These are phyloP conservation scores for Drosophila subsilvestris DNA, from an alignment of 2,888 invertebrate species.

Conservation along the genomic window DNA sequence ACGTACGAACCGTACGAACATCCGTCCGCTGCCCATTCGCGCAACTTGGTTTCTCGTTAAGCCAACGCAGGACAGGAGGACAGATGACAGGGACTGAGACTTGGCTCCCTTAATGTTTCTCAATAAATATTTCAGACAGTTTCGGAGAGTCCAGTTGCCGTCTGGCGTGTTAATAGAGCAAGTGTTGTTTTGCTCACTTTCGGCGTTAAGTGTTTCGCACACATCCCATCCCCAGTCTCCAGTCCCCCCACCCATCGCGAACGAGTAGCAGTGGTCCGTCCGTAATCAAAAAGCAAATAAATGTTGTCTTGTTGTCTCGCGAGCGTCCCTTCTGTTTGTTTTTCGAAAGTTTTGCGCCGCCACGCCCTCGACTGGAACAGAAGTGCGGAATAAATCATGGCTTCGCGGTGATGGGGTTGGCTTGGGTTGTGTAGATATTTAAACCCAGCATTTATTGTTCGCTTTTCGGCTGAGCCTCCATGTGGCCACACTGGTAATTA, in stretches of 20 bases:
- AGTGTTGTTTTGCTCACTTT: conserved; percentile 83
- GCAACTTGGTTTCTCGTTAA: conserved; percentile 68
- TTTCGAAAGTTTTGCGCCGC: conserved; percentile 38
- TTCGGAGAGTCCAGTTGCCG: conserved; percentile 17
- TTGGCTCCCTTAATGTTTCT: conserved; percentile 67
- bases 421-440: conserved; percentile 55
- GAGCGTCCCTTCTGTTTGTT: conserved; percentile 63
- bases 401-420: conserved; percentile 43
- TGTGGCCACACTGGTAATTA: conserved; percentile 64
- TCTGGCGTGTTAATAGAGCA: conserved; percentile 74
- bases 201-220: conserved; percentile 83
- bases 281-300: conserved; percentile 75
- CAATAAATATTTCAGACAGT: conserved; percentile 70
- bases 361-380: conserved; percentile 34
- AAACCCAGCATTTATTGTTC: background rate
- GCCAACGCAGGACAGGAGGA: conserved; percentile 26
- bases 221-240: conserved; percentile 15
- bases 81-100: background rate
- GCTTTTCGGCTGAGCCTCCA: conserved; percentile 3
- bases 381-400: conserved; percentile 35
- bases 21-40: background rate
- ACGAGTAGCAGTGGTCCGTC: conserved; percentile 1
- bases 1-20: conserved; percentile 54
- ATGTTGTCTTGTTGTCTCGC: conserved; percentile 53
- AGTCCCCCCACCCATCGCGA: too few relatives aligned